Percentiles rank a stretch among this genome's conserved stretches.
These are phyloP conservation scores for Archocentrus centrarchus DNA, from an alignment of 2,113 vertebrate genomes.

Conservation along the genomic window DNA sequence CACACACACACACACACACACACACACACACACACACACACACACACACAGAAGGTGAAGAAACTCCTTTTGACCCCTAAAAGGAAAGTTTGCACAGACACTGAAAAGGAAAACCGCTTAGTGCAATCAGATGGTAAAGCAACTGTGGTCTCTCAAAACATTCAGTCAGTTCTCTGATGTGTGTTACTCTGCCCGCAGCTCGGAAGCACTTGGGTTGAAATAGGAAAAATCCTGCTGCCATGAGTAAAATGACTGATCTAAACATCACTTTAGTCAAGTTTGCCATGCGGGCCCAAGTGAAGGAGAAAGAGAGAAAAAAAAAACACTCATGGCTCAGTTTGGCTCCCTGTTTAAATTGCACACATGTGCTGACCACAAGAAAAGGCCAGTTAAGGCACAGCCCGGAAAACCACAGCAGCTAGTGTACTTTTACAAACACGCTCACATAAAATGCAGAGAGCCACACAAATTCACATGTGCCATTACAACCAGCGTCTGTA, in stretches of 20 bases:
- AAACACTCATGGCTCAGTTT: constrained; percentile 64
- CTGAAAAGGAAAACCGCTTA: constrained; percentile 45
- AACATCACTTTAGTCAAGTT: constrained; percentile 67
- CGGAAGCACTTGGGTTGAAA: constrained; percentile 68
- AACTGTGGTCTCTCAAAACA: constrained; percentile 49
- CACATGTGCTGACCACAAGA: constrained; percentile 85
- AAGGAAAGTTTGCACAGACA: constrained; percentile 33
- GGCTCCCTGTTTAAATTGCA: constrained; percentile 76
- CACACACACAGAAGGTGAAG: neutral
- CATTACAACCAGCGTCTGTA: constrained; percentile 34
- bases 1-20: neutral
- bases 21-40: neutral
- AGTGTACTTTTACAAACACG: constrained; percentile 69
- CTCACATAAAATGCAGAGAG: constrained; percentile 52
- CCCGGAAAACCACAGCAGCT: constrained; percentile 79
- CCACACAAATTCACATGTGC: constrained; percentile 52
- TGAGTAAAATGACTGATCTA: constrained; percentile 72
- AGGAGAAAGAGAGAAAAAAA: constrained; percentile 60
- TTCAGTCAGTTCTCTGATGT: constrained; percentile 67
- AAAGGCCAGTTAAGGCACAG: constrained; percentile 79
- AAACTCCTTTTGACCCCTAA: neutral
- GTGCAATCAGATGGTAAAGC: constrained; percentile 55
- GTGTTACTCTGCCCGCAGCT: constrained; percentile 72
- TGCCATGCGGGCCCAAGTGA: constrained; percentile 56
- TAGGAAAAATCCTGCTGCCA: constrained; percentile 68